Evolutionary conservation across 2,113 vertebrate genomes (phyloP), one percentile per base, ranked within the genome.

Genomic region (Otocyon megalotis): DNA sequence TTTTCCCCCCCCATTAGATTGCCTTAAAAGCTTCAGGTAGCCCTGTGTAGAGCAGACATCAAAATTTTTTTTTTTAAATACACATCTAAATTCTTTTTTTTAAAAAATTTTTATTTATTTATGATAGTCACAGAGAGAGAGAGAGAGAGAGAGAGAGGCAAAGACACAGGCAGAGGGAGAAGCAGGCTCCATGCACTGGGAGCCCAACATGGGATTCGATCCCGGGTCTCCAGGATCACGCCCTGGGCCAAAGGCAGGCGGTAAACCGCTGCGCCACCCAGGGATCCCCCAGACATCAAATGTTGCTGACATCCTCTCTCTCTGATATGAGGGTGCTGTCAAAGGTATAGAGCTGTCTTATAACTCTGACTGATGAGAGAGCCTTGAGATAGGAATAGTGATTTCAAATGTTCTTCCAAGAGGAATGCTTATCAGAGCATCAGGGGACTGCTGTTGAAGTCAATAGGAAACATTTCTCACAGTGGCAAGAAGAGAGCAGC

Each of bases 391-490:
- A 50, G 83, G 79, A 88, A 53, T 9, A 80, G 53, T 32, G 43
- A 9, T 56, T 93, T 87, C 37, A 76, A 50, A 71, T 60, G 53
- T 74, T 85, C 26, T 19, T 77, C 53, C 3, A 24, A 11, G 62
- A 86, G 30, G 5, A n/a, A 4, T 14, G 3, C 67, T 63, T 83
- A 35, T 67, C 43, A 63, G 80, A 69, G 62, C 58, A 35, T 58
- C 80, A 94, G 67, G 20, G 32, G 32, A 60, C 26, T 83, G 54
- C 77, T 84, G 20, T 62, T 80, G 67, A 69, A 74, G 37, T 65
- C 71, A 67, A 60, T 65, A 17, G 72, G 79, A 83, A 85, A 76
- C 67, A 90, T 43, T 88, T 91, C 28, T 96, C n/a, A 58, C 89
- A 72, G 71, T 80, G 74, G 74, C 71, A 77, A 1, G 81, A 48